phyloP scores from a whole-genome alignment of 2,797 vertebrate species.

The Chiloscyllium punctatum region DNA sequence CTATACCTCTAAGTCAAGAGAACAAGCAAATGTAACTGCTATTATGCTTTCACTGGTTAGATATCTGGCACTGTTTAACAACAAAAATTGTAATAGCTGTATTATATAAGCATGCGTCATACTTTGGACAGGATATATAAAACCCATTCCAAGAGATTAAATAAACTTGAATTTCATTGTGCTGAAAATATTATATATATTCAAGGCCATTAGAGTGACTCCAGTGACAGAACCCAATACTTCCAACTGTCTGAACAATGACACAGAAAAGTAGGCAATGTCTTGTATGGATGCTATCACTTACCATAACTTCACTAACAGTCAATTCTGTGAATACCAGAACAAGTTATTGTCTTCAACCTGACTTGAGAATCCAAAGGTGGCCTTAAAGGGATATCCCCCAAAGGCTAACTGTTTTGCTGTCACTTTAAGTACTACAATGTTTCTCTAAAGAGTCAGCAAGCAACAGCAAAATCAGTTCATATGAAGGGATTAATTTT shows the following conservation, averaged over 20 bases:
- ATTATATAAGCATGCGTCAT: background rate
- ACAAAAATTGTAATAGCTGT: background rate
- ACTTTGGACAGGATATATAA: background rate
- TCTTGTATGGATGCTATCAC: background rate
- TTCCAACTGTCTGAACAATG: background rate
- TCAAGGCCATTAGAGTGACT: background rate
- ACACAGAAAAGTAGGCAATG: background rate
- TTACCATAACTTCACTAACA: background rate
- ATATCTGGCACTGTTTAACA: background rate
- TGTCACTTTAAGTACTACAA: background rate
- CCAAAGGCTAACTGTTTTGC: background rate
- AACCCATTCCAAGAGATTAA: background rate
- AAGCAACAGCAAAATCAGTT: background rate
- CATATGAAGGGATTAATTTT: background rate
- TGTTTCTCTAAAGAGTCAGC: background rate
- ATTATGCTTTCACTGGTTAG: background rate
- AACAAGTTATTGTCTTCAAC: background rate
- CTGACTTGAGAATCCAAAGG: background rate
- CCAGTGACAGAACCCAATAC: background rate
- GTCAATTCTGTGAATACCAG: background rate
- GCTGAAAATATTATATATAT: background rate
- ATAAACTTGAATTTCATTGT: background rate
- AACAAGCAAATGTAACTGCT: background rate
- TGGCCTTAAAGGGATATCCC: background rate
- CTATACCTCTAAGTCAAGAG: background rate